Percentiles rank a stretch among this genome's conserved stretches.
phyloP scores from a whole-genome alignment of 2,113 vertebrate genomes.

The Myiozetetes cayanensis region DNA sequence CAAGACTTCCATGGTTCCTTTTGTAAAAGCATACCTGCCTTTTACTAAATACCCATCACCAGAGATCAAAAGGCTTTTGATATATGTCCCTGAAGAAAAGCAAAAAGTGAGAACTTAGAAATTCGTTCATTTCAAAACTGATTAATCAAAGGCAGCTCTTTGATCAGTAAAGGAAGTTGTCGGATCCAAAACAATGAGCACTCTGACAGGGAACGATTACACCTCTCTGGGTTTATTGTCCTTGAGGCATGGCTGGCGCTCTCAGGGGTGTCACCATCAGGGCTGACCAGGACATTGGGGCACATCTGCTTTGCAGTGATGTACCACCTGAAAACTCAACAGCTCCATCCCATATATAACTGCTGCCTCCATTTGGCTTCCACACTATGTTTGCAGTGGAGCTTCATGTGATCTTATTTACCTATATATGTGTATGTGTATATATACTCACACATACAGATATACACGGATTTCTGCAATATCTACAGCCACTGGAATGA shows the following conservation, averaged over 20 bases:
- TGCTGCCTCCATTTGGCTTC: background rate
- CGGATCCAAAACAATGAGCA: background rate
- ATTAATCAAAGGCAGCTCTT: slow-evolving; percentile 24
- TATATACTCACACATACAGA: background rate
- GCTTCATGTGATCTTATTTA: background rate
- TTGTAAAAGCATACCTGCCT: background rate
- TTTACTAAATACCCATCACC: background rate
- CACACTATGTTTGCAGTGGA: background rate
- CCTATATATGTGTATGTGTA: too few species aligned
- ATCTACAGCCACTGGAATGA: background rate
- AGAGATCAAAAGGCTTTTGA: slow-evolving; percentile 48
- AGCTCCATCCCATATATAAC: background rate
- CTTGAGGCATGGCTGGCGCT: background rate
- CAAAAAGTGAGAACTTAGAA: background rate
- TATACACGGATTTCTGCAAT: background rate
- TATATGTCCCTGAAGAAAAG: slow-evolving; percentile 2
- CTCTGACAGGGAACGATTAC: background rate
- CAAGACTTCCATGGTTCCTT: background rate
- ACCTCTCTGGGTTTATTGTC: background rate
- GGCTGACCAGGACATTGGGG: background rate
- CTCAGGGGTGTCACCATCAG: background rate
- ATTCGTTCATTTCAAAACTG: background rate
- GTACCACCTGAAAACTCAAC: background rate
- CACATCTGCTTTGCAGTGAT: rapidly evolving
- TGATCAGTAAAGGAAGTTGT: background rate